phyloP scores from a whole-genome alignment of 2,113 vertebrate genomes.

The Hylia prasina region DNA sequence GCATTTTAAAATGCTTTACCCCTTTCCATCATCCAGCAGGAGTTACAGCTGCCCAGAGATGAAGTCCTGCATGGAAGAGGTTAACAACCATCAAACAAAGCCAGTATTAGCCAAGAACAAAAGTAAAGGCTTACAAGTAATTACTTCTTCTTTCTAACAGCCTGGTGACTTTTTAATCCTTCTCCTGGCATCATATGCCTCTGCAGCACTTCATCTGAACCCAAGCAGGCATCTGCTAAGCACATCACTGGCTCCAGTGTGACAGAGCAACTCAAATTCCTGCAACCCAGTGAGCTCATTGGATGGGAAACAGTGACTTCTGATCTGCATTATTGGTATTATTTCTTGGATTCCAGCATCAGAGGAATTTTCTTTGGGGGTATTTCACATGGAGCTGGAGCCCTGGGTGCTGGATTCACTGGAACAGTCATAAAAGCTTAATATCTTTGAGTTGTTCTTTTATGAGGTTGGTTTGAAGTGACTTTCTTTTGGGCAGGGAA shows the following conservation, averaged over 20 bases:
- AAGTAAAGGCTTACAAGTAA: conserved; percentile 34
- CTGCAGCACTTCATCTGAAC: conserved; percentile 51
- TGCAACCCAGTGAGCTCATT: neutral
- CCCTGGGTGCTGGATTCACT: neutral
- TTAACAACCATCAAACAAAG: conserved; percentile 7
- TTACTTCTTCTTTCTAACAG: conserved; percentile 29
- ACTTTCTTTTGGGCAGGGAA: neutral
- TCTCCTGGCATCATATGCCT: conserved; percentile 1
- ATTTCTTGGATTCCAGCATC: neutral
- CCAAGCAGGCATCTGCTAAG: conserved; percentile 26
- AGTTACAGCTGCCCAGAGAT: neutral
- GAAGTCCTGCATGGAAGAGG: neutral
- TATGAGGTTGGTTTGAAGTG: neutral
- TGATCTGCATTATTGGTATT: neutral
- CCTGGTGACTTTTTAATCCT: conserved; percentile 51
- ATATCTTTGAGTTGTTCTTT: neutral
- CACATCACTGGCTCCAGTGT: conserved; percentile 14
- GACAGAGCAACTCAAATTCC: conserved; percentile 38
- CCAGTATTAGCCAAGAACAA: conserved; percentile 21
- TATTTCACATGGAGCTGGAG: neutral
- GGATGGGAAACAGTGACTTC: neutral
- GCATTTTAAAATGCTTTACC: neutral
- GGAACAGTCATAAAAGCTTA: neutral
- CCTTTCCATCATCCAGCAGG: neutral
- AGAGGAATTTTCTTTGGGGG: neutral